Percentiles rank a stretch among this genome's conserved stretches.
Evolutionary conservation across 1,140 invertebrate species (phyloP).

Genomic region (Heliothis virescens): DNA sequence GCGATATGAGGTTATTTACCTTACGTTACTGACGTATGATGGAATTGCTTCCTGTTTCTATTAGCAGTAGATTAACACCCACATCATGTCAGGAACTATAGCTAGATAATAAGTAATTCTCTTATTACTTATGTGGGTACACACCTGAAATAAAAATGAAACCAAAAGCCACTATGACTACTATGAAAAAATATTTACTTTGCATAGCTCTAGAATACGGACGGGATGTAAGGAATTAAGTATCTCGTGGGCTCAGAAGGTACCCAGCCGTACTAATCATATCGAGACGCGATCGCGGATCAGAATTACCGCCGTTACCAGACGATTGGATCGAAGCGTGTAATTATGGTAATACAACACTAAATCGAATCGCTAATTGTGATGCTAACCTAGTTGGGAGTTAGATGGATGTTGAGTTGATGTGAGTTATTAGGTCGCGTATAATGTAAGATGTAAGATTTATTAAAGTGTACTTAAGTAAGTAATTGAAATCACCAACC

Average conservation of each 20-base stretch:
- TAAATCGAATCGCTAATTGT: constrained; percentile 29
- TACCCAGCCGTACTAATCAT: neutral
- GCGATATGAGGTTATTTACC: constrained; percentile 21
- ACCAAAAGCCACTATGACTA: too few relatives aligned
- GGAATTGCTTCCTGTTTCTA: constrained; percentile 1
- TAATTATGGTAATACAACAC: constrained; percentile 16
- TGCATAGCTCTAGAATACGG: too few relatives aligned
- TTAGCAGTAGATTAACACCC: too few relatives aligned
- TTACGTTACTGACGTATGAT: neutral
- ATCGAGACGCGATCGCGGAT: constrained; percentile 9
- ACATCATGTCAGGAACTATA: too few relatives aligned
- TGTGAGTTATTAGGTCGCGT: neutral
- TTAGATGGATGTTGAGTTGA: neutral
- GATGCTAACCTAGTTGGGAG: neutral
- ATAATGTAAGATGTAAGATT: neutral
- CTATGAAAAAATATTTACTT: too few relatives aligned
- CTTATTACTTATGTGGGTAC: too few relatives aligned
- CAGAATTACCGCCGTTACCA: neutral
- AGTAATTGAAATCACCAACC: too few relatives aligned
- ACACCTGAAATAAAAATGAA: too few relatives aligned
- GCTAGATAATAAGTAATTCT: too few relatives aligned
- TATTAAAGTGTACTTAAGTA: too few relatives aligned
- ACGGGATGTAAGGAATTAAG: neutral
- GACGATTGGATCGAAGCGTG: neutral
- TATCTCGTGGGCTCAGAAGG: neutral